Evolutionary conservation across 2,797 vertebrate species (phyloP).

Genomic region (Chloroceryle inda): DNA sequence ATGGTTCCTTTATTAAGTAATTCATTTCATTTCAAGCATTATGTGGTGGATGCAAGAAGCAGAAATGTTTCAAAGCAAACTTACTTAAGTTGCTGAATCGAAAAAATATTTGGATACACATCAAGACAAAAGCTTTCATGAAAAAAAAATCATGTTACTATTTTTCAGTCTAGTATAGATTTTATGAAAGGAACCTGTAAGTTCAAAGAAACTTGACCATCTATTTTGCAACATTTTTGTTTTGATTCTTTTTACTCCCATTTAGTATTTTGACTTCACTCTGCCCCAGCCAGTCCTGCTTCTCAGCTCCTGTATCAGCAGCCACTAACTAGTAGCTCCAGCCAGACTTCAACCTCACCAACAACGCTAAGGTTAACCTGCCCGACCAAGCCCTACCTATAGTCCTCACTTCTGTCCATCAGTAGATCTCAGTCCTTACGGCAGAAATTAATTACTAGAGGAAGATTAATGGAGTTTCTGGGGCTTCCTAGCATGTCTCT

Average conservation of each 20-base stretch:
- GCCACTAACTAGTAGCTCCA: neutral
- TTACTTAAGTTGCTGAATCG: neutral
- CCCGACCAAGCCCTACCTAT: neutral
- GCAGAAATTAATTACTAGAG: neutral
- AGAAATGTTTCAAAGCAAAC: constrained; percentile 58
- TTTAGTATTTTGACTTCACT: neutral
- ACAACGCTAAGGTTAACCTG: neutral
- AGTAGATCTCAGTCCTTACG: neutral
- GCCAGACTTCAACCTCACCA: neutral
- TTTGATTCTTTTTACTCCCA: neutral
- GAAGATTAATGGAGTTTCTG: neutral
- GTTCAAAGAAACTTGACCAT: neutral
- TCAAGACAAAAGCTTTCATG: neutral
- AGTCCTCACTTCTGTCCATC: neutral
- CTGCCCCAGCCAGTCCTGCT: neutral
- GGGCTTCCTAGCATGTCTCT: fast-evolving
- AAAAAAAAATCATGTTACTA: neutral
- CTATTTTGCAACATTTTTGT: neutral
- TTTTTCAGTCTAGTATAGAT: neutral
- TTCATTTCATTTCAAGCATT: constrained; percentile 60
- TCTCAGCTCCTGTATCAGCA: neutral
- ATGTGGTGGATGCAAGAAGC: constrained; percentile 14
- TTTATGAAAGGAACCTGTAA: neutral
- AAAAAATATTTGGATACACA: neutral
- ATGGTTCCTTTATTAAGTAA: constrained; percentile 31